Conservation (phyloP, 2,888 invertebrate species). For the Caenorhabditis japonica region DNA sequence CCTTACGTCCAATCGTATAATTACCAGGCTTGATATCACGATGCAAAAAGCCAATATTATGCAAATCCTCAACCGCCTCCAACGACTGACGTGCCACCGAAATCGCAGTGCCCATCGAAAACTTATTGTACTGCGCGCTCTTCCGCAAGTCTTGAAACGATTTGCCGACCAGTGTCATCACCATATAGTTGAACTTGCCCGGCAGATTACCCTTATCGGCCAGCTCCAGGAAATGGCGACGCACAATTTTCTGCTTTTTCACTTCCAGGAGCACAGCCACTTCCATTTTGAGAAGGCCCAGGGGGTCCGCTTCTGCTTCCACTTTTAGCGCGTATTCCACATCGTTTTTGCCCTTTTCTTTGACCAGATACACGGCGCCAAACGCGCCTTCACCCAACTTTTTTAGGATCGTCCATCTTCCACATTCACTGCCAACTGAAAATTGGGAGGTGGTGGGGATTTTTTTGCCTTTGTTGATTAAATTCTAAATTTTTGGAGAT, state of each 20-base stretch:
- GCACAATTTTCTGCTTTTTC: slow-evolving; percentile 55
- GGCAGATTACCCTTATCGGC: slow-evolving; percentile 66
- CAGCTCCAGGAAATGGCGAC: slow-evolving; percentile 70
- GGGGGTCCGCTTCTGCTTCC: slow-evolving; percentile 63
- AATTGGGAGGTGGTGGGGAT: too few relatives aligned
- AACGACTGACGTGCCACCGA: slow-evolving; percentile 58
- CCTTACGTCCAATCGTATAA: slow-evolving; percentile 57
- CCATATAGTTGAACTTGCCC: slow-evolving; percentile 66
- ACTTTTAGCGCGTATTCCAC: slow-evolving; percentile 58
- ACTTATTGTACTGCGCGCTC: slow-evolving; percentile 42
- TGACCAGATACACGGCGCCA: slow-evolving; percentile 59
- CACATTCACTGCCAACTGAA: too few relatives aligned
- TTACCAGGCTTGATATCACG: slow-evolving; percentile 64
- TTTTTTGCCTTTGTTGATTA: too few relatives aligned
- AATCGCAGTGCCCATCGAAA: slow-evolving; percentile 60
- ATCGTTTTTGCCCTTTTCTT: slow-evolving; percentile 38
- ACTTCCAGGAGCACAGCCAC: slow-evolving; percentile 69
- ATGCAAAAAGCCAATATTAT: slow-evolving; percentile 58
- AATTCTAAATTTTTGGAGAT: too few relatives aligned
- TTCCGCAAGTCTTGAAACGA: slow-evolving; percentile 54
- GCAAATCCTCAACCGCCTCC: slow-evolving; percentile 61
- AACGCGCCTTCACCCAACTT: slow-evolving; percentile 61
- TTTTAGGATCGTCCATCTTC: too few relatives aligned
- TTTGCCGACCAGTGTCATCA: slow-evolving; percentile 69
- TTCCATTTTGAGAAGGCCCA: slow-evolving; percentile 70